Percentiles rank a stretch among this genome's conserved stretches.
Evolutionary conservation across 2,113 vertebrate species (phyloP).

Genomic region (Oreochromis spilurus): DNA sequence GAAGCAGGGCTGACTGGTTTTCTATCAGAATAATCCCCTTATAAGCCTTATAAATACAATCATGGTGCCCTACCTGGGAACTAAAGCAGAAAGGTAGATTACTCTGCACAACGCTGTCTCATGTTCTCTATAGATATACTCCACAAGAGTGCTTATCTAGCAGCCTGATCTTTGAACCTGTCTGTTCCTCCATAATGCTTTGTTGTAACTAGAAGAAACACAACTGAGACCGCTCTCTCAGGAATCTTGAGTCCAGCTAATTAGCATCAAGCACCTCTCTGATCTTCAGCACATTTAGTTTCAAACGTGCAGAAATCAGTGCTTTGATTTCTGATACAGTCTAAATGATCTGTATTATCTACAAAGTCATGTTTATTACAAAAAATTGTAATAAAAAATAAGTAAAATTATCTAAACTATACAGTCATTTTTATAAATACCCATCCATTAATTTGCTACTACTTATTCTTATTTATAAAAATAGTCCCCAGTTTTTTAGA

Average conservation of each 20-base stretch:
- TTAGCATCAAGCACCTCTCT: not conserved
- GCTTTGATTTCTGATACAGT: not conserved
- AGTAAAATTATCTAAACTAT: not conserved
- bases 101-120: not conserved
- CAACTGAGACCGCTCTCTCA: fast-evolving
- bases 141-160: not conserved
- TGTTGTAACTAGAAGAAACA: not conserved
- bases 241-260: not conserved
- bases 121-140: not conserved
- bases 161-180: not conserved
- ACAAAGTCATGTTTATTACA: not conserved
- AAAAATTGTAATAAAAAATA: not conserved
- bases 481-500: not conserved
- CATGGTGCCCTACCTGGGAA: not conserved
- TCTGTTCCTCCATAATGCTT: not conserved
- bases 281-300: not conserved
- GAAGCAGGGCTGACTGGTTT: not conserved
- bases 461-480: not conserved
- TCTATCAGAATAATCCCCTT: fast-evolving
- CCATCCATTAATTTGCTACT: not conserved
- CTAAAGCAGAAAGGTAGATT: not conserved
- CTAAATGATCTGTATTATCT: not conserved
- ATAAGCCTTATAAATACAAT: not conserved
- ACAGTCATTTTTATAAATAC: not conserved
- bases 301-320: not conserved